These are phyloP conservation scores for Coelinius sp. DNA, from an alignment of 2,888 invertebrate genomes.

Conservation along the genomic window DNA sequence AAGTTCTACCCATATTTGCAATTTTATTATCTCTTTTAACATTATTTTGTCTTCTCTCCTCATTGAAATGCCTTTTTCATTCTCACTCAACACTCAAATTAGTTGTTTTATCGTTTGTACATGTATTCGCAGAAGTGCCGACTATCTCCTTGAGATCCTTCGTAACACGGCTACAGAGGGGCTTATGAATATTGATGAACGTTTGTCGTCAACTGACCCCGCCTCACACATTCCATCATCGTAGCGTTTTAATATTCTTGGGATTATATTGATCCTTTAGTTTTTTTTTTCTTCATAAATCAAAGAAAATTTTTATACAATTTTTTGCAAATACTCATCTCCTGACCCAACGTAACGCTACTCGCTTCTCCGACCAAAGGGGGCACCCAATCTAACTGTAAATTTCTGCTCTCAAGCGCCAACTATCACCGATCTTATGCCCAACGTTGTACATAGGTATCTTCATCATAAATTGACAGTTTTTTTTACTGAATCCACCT, in stretches of 20 bases:
- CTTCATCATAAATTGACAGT: slow-evolving; percentile 3
- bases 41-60: too few species aligned
- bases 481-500: background rate
- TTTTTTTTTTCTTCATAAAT: background rate
- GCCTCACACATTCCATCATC: slow-evolving; percentile 44
- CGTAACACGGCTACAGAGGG: slow-evolving; percentile 57
- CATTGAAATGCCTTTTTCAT: slow-evolving; percentile 29
- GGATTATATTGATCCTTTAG: background rate
- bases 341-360: slow-evolving; percentile 49
- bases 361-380: slow-evolving; percentile 29
- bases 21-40: slow-evolving; percentile 14
- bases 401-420: slow-evolving; percentile 42
- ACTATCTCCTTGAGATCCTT: slow-evolving; percentile 58
- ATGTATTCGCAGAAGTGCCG: slow-evolving; percentile 6
- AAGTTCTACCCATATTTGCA: slow-evolving; percentile 24
- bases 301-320: background rate
- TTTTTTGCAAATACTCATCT: slow-evolving; percentile 28
- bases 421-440: slow-evolving; percentile 52
- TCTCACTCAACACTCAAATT: background rate
- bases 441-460: slow-evolving; percentile 22
- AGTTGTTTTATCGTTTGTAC: background rate
- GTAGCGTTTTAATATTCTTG: background rate
- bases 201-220: slow-evolving; percentile 59
- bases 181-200: slow-evolving; percentile 69
- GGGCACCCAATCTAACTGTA: slow-evolving; percentile 40